Base-by-base conservation (phyloP, 1,140 invertebrate genomes). In the Aplysia californica region DNA sequence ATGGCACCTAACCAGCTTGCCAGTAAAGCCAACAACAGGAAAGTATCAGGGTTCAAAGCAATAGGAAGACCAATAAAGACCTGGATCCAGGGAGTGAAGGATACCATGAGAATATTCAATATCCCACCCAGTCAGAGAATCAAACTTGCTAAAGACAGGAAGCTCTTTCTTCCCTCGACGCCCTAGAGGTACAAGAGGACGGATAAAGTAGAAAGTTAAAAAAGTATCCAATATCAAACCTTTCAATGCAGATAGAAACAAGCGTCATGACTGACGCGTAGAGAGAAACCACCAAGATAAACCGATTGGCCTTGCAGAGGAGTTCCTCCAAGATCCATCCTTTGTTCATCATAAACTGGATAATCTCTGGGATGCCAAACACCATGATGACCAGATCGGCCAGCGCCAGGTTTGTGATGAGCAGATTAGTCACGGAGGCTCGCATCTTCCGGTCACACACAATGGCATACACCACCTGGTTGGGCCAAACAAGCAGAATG, bases 201-300 rank as follows among this genome's bases (percentile, higher is more conserved):
- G n/a, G n/a, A n/a, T n/a, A n/a, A n/a, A n/a, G n/a, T n/a, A n/a
- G n/a, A n/a, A n/a, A n/a, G n/a, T n/a, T n/a, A n/a, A n/a, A n/a
- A 21, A 90, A 85, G 75, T 89, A 90, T 56, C 89, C 90, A 83
- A 50, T 84, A 18, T 79, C 89, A 85, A 76, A 91, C 90, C 90
- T 87, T 82, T 91, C 90, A 10, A 91, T 83, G 65, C 89, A 90
- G 4, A 90, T 81, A 10, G 88, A 84, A 26, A 90, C 75, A 1
- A 90, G 78, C 0, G 89, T 90, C 55, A 91, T 80, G 15, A 90
- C 87, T 6, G 90, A 91, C 1, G 85, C 85, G 75, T 90, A 90
- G 2, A 91, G 83, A 18, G 86, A 80, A 3, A 82, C 76, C 20
- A 90, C 88, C 75, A 90, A 55, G 10, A 87, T 77, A 76, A 87